Evolutionary conservation across 2,113 vertebrate species (phyloP), one percentile per base, ranked within the genome.

Genomic region (Centropus bengalensis): DNA sequence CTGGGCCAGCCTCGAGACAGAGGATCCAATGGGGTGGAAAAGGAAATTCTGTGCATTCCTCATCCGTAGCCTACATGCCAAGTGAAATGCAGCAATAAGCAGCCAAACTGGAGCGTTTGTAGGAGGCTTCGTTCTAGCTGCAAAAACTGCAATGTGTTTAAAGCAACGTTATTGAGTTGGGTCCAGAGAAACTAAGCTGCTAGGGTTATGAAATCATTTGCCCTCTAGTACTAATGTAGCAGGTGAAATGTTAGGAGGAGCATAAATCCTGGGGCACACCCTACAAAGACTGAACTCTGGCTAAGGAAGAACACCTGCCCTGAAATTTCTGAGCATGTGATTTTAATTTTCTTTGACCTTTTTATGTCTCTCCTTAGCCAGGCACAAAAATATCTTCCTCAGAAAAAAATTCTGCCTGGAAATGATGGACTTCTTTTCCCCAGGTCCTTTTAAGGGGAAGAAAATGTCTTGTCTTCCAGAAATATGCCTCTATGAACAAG

Each of bases 41-140:
- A 96, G 97, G 96, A 98, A 98, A 98, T 98, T 97, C 97, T 96
- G 94, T 45, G 56, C 97, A 97, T 98, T 98, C 97, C 92, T 97
- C 80, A 47, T 83, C 77, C 30, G 17, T 86, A 92, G 96, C 92
- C 93, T 74, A 45, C 92, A 84, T 91, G 96, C 96, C 96, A 96
- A 97, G 91, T 63, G 93, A 96, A 93, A 88, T 64, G 96, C 96
- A 89, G 83, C 4, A 49, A 94, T 15, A 89, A 93, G 91, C 85
- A 82, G 93, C 73, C 90, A 83, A 51, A 45, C 27, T 6, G 0
- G 79, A 84, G 81, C 0, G 19, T 82, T 89, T 6, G 7, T 79
- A 95, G 44, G 42, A 60, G 91, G 66, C 70, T 66, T 62, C 33
- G 5, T 8, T 78, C 17, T 63, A 55, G 67, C 70, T 93, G 92